Evolutionary conservation across 2,113 vertebrate species (phyloP).

Genomic region (Elaphurus davidianus): DNA sequence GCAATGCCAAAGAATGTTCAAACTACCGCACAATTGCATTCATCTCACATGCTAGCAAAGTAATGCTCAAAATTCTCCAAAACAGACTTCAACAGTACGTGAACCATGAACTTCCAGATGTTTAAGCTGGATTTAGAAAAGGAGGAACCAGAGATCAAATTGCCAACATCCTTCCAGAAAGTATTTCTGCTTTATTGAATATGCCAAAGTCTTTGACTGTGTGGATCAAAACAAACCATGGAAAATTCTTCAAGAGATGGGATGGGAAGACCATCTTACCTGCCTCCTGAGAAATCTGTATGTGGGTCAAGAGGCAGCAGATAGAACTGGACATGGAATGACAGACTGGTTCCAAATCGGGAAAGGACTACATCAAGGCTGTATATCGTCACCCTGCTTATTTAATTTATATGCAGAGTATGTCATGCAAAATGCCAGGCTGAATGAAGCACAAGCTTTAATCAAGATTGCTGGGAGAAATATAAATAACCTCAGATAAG

Average conservation of each 20-base stretch:
- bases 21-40: not conserved
- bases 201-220: not conserved
- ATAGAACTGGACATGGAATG: not conserved
- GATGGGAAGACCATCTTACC: not conserved
- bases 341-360: not conserved
- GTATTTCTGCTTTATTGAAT: not conserved
- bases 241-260: not conserved
- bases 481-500: not conserved
- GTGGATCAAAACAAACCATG: not conserved
- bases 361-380: not conserved
- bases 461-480: not conserved
- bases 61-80: not conserved
- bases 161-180: not conserved
- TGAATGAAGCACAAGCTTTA: not conserved
- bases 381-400: not conserved
- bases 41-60: not conserved
- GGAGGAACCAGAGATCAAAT: not conserved
- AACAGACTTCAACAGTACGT: not conserved
- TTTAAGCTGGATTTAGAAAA: not conserved
- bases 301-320: not conserved
- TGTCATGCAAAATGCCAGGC: accelerated
- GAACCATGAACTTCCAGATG: not conserved
- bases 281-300: not conserved
- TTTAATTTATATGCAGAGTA: not conserved
- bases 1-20: not conserved